These are phyloP conservation scores for Stigmatopora argus DNA, from an alignment of 2,113 vertebrate genomes.

Conservation along the genomic window DNA sequence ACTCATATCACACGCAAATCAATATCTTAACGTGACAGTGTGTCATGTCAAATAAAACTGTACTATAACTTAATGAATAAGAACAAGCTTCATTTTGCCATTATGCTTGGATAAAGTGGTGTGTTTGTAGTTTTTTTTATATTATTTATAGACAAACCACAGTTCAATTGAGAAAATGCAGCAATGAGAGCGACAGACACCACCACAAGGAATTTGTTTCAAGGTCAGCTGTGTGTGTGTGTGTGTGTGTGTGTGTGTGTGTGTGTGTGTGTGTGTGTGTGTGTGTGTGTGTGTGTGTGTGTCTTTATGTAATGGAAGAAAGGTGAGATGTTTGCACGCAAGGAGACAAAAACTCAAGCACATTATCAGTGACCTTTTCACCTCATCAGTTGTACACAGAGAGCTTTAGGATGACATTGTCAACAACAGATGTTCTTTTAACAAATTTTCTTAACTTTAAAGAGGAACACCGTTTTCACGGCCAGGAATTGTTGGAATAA, in stretches of 20 bases:
- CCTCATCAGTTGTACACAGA: neutral
- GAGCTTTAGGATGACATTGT: neutral
- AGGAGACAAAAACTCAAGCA: neutral
- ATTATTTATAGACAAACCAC: neutral
- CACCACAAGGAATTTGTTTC: slow-evolving; percentile 37
- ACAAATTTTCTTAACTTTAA: neutral
- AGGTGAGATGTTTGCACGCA: neutral
- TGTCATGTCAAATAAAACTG: neutral
- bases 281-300: neutral
- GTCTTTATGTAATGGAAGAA: neutral
- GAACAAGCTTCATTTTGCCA: neutral
- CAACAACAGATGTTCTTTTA: neutral
- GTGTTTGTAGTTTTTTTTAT: neutral
- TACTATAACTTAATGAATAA: neutral
- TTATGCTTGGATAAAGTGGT: neutral
- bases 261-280: neutral
- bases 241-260: neutral
- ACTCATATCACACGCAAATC: no score
- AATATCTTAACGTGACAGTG: neutral
- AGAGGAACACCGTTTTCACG: neutral
- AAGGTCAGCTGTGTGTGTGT: slow-evolving; percentile 47
- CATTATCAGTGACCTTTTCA: slow-evolving; percentile 10
- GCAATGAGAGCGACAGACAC: neutral
- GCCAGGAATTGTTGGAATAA: neutral
- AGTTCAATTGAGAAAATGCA: neutral